Conservation (phyloP, 2,888 invertebrate genomes). For the Ophonus ardosiacus region DNA sequence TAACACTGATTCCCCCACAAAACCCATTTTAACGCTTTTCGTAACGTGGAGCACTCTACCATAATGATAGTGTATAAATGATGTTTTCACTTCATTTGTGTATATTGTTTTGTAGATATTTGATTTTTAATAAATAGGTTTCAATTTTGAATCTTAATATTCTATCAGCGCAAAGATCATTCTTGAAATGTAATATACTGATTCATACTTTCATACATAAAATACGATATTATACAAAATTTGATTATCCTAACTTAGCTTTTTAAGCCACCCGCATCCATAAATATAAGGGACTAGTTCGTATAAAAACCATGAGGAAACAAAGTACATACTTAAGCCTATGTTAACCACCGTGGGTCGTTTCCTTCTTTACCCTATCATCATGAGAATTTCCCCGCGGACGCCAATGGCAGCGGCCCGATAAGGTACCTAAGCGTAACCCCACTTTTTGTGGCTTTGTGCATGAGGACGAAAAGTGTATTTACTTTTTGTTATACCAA, state of each 20-base stretch:
- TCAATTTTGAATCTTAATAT: too few species aligned
- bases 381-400: not conserved
- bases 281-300: not conserved
- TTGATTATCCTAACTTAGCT: not conserved
- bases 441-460: constrained; percentile 37
- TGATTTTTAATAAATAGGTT: too few species aligned
- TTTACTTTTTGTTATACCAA: constrained; percentile 53
- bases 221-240: too few species aligned
- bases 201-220: too few species aligned
- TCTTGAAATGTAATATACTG: too few species aligned
- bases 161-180: too few species aligned
- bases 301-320: not conserved
- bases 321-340: not conserved
- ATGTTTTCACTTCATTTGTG: too few species aligned
- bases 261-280: not conserved
- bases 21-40: too few species aligned
- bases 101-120: too few species aligned
- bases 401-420: not conserved
- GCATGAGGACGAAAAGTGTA: constrained; percentile 36
- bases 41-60: too few species aligned
- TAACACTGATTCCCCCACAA: too few species aligned
- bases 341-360: not conserved
- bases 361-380: not conserved
- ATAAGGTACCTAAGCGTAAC: constrained; percentile 13
- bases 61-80: too few species aligned